Base-by-base conservation (phyloP, 1,140 invertebrate species). In the Caenorhabditis remanei region DNA sequence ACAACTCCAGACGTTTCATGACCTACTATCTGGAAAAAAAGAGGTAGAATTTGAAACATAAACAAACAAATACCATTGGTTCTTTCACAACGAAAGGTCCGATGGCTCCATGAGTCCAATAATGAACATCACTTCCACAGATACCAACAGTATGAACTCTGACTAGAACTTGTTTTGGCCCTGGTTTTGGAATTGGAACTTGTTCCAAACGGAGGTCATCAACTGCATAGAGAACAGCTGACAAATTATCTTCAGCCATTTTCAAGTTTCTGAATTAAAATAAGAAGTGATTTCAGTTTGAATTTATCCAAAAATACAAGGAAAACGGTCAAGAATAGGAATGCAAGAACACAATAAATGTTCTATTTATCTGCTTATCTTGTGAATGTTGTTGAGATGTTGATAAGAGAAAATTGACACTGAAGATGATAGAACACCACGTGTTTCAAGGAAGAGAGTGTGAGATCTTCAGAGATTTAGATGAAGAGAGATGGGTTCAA, bases 71-170 rank as follows among this genome's bases (percentile, higher is more conserved):
- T 48, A 87, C 94, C 96, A 97, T 97, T 16, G 96, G 96, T 88
- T 95, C 93, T 71, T 95, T 94, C 0, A 97, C 94, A 16, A 97
- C 93, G 91, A 96, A 97, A 90, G 95, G 94, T 0, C 96, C 96
- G 92, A 97, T 97, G 32, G 94, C 91, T 19, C 97, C 97, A 88
- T 95, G 89, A 32, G 95, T 94, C 93, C 96, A 95, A 93, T 98
- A 98, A 93, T 97, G 96, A 7, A 98, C 96, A 93, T 98, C 97
- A 0, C 97, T 98, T 0, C 97, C 97, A 93, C 97, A 99, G 89
- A 99, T 98, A 58, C 97, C 97, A 71, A 98, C 96, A 89, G 95
- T 95, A 88, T 95, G 95, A 95, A 98, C 97, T 87, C 75, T 83
- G 19, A 88, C 46, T 13, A 83, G 55, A 5, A 87, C 48, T 50